These are phyloP conservation scores for Boloria euphrosyne DNA, from an alignment of 2,888 invertebrate genomes.

Conservation along the genomic window DNA sequence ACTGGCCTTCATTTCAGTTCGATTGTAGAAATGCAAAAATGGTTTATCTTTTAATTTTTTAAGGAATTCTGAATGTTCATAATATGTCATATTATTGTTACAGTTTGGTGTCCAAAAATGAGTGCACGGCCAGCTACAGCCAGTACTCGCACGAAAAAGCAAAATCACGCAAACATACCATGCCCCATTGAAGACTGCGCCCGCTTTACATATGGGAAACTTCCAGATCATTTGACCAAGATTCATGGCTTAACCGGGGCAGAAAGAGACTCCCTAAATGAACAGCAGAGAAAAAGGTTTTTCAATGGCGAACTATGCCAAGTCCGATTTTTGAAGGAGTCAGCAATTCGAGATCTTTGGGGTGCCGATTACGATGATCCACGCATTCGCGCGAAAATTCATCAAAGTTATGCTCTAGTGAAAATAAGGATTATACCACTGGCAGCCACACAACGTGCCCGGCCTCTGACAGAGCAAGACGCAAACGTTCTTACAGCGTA, in stretches of 20 bases:
- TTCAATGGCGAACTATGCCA: conserved; percentile 81
- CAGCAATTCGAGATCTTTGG: conserved; percentile 79
- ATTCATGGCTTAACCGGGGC: conserved; percentile 77
- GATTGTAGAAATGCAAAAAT: conserved; percentile 9
- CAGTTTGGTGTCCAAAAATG: conserved; percentile 51
- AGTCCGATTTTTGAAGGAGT: conserved; percentile 76
- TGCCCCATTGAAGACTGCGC: conserved; percentile 81
- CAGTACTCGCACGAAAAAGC: conserved; percentile 73
- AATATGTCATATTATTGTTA: conserved; percentile 43
- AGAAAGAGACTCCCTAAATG: conserved; percentile 75
- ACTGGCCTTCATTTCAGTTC: conserved; percentile 54
- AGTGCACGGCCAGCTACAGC: conserved; percentile 59
- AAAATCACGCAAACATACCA: conserved; percentile 80
- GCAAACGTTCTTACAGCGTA: conserved; percentile 79
- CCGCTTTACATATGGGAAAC: conserved; percentile 77
- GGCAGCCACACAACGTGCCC: conserved; percentile 71
- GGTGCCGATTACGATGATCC: conserved; percentile 77
- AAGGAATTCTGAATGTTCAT: neutral
- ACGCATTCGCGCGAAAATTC: conserved; percentile 73
- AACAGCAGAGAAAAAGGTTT: conserved; percentile 77
- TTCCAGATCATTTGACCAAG: conserved; percentile 78
- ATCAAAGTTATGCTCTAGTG: conserved; percentile 76
- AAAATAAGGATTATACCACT: conserved; percentile 78
- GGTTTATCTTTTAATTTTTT: neutral
- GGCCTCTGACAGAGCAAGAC: conserved; percentile 77